Conservation (phyloP, 2,797 vertebrate genomes). For the Coendou prehensilis region DNA sequence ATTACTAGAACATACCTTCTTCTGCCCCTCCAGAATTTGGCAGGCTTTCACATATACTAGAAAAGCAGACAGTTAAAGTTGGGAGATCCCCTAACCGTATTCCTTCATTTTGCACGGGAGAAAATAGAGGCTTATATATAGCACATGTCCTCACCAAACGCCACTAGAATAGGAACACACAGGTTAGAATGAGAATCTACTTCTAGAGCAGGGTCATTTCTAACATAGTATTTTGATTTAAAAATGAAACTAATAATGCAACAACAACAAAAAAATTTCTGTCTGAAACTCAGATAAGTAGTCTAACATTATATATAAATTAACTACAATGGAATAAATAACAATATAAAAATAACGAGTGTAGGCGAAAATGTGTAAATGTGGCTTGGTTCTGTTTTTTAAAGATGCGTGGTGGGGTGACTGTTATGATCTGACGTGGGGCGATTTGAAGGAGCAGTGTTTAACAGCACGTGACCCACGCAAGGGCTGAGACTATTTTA, state of each 20-base stretch:
- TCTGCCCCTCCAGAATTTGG: neutral
- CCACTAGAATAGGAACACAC: neutral
- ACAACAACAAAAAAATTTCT: neutral
- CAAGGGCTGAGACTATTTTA: neutral
- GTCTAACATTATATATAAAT: neutral
- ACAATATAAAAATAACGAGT: neutral
- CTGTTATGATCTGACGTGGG: neutral
- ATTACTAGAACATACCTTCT: neutral
- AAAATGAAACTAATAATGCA: constrained; percentile 26
- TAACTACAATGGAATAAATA: constrained; percentile 6
- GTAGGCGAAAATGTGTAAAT: neutral
- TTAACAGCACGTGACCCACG: neutral
- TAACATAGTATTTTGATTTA: neutral
- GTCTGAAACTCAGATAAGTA: neutral
- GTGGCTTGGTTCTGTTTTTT: neutral
- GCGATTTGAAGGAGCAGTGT: neutral
- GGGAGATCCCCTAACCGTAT: neutral
- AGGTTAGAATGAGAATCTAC: neutral
- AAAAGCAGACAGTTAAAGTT: neutral
- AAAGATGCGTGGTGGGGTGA: neutral
- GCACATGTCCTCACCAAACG: neutral
- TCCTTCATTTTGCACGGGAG: neutral
- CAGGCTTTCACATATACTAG: neutral
- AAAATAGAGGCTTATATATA: neutral
- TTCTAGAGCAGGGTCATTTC: neutral